These are phyloP conservation scores for Drosophila testacea DNA, from an alignment of 2,888 invertebrate species.

Conservation along the genomic window DNA sequence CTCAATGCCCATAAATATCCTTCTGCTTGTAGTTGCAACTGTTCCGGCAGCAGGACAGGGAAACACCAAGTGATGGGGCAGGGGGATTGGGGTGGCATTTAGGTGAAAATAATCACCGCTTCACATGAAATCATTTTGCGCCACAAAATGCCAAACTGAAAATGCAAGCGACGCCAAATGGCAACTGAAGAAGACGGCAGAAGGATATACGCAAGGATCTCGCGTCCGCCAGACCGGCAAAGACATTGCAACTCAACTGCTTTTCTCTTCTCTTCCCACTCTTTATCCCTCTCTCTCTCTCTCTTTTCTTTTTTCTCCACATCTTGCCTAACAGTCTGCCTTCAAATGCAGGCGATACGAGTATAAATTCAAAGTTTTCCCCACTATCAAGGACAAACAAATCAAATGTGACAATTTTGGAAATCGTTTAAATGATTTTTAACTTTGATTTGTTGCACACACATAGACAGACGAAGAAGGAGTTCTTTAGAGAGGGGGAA, in stretches of 20 bases:
- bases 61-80: neutral
- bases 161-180: constrained; percentile 64
- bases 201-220: constrained; percentile 59
- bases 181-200: constrained; percentile 37
- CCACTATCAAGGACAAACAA: constrained; percentile 76
- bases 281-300: neutral
- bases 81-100: constrained; percentile 56
- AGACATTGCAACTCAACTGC: constrained; percentile 37
- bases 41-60: constrained; percentile 32
- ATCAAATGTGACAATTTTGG: constrained; percentile 75
- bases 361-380: constrained; percentile 65
- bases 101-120: constrained; percentile 84
- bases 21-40: constrained; percentile 52
- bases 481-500: neutral
- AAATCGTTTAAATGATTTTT: constrained; percentile 73
- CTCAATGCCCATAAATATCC: constrained; percentile 82
- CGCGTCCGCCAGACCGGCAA: constrained; percentile 29
- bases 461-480: neutral
- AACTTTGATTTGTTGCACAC: constrained; percentile 59
- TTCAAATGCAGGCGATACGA: constrained; percentile 38
- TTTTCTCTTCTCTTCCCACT: neutral
- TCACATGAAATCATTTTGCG: constrained; percentile 85
- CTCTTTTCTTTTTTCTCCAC: too few relatives aligned
- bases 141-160: constrained; percentile 71
- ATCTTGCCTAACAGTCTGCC: neutral